phyloP scores from a whole-genome alignment of 2,113 vertebrate genomes.

The Bettongia penicillata region DNA sequence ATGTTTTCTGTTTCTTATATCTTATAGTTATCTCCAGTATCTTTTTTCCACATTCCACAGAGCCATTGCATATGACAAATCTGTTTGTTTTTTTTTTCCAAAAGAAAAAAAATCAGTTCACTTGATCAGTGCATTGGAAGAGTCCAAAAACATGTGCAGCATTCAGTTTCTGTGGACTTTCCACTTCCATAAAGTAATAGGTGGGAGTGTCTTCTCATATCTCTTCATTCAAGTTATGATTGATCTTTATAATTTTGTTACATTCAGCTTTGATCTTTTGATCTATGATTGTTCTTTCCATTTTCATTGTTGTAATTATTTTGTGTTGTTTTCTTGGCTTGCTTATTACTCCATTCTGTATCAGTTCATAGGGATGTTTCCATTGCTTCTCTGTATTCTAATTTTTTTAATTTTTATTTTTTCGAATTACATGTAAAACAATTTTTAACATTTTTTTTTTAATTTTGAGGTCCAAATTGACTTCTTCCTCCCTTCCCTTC shows the following conservation, averaged over 20 bases:
- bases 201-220: not conserved
- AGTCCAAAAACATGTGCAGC: not conserved
- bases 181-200: not conserved
- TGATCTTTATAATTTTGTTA: not conserved
- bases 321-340: not conserved
- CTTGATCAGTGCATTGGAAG: not conserved
- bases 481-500: not conserved
- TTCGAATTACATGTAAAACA: not conserved
- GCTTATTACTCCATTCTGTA: not conserved
- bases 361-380: not conserved
- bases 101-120: not conserved
- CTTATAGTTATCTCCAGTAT: not conserved
- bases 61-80: not conserved
- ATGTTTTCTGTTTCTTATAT: not conserved
- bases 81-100: not conserved
- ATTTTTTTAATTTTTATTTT: slow-evolving; percentile 47
- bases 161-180: not conserved
- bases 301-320: not conserved
- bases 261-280: not conserved
- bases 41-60: not conserved
- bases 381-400: not conserved
- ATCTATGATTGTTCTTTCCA: not conserved
- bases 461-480: not conserved
- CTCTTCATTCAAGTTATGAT: not conserved
- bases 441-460: slow-evolving; percentile 9